Conservation (phyloP, 2,888 invertebrate species). For the Crepidodera aurea region DNA sequence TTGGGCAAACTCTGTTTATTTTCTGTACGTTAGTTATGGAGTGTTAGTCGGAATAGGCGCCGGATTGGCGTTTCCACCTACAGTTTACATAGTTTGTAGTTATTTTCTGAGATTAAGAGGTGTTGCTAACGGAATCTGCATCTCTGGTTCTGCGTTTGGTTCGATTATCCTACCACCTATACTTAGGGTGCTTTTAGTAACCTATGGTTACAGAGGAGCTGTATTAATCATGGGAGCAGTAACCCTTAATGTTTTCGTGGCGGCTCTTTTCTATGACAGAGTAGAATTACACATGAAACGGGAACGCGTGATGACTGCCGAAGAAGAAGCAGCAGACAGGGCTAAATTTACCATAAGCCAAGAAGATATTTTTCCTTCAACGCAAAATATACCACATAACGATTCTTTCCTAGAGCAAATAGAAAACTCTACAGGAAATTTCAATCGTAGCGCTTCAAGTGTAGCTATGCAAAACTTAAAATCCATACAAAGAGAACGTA, state of each 20-base stretch:
- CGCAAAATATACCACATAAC: slow-evolving; percentile 56
- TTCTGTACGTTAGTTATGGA: slow-evolving; percentile 84
- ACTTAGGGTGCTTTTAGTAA: slow-evolving; percentile 73
- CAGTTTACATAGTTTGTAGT: slow-evolving; percentile 88
- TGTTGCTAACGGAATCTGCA: slow-evolving; percentile 86
- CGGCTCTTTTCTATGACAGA: slow-evolving; percentile 84
- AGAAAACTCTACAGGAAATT: slow-evolving; percentile 59
- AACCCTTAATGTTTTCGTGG: slow-evolving; percentile 84
- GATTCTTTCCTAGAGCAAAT: slow-evolving; percentile 56
- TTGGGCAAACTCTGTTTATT: slow-evolving; percentile 80
- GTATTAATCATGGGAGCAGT: slow-evolving; percentile 83
- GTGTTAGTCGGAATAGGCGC: slow-evolving; percentile 84
- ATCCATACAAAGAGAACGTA: slow-evolving; percentile 62
- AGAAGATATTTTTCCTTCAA: slow-evolving; percentile 56
- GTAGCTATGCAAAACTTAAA: slow-evolving; percentile 69
- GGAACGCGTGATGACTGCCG: slow-evolving; percentile 59
- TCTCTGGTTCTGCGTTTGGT: slow-evolving; percentile 87
- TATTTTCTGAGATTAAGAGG: slow-evolving; percentile 83
- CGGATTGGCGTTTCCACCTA: slow-evolving; percentile 86
- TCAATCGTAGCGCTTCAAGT: slow-evolving; percentile 76
- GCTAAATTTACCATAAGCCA: slow-evolving; percentile 58
- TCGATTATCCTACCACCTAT: slow-evolving; percentile 86
- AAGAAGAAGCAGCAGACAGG: slow-evolving; percentile 52
- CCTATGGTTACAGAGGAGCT: slow-evolving; percentile 82
- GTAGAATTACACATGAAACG: slow-evolving; percentile 82